Conservation (phyloP, 2,113 vertebrate species). For the Nanger granti region DNA sequence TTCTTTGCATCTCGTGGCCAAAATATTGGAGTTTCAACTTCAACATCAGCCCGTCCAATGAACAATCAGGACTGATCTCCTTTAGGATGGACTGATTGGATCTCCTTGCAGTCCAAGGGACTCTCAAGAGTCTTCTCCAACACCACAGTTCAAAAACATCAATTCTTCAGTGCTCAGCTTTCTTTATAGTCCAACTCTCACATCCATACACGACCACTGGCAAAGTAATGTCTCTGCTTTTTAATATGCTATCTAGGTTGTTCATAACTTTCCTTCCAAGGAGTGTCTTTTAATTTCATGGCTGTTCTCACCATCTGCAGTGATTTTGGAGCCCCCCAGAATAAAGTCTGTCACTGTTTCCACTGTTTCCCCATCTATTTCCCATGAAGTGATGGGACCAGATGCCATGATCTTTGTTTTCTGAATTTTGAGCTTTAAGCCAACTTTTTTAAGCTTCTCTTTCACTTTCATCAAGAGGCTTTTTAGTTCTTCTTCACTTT, state of each 20-base stretch:
- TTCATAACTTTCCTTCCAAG: not conserved
- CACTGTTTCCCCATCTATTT: not conserved
- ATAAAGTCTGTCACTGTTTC: not conserved
- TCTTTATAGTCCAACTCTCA: not conserved
- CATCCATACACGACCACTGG: not conserved
- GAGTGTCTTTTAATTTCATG: not conserved
- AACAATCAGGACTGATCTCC: not conserved
- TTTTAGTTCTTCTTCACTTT: not conserved
- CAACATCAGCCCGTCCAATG: not conserved
- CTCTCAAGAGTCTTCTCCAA: not conserved
- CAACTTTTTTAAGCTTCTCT: not conserved
- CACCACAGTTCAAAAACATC: not conserved
- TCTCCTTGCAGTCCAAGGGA: not conserved
- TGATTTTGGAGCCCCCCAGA: fast-evolving
- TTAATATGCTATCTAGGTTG: not conserved
- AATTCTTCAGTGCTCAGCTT: not conserved
- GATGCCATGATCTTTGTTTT: not conserved
- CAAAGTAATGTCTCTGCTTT: not conserved
- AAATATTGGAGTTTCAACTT: not conserved
- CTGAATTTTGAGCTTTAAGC: not conserved
- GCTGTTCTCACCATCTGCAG: not conserved
- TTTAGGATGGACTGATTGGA: not conserved
- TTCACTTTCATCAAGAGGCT: not conserved
- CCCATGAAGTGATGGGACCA: not conserved
- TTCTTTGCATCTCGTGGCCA: not conserved